Evolutionary conservation across 2,888 invertebrate species (phyloP), one percentile per base, ranked within the genome.

Genomic region (Ceriagrion tenellum): DNA sequence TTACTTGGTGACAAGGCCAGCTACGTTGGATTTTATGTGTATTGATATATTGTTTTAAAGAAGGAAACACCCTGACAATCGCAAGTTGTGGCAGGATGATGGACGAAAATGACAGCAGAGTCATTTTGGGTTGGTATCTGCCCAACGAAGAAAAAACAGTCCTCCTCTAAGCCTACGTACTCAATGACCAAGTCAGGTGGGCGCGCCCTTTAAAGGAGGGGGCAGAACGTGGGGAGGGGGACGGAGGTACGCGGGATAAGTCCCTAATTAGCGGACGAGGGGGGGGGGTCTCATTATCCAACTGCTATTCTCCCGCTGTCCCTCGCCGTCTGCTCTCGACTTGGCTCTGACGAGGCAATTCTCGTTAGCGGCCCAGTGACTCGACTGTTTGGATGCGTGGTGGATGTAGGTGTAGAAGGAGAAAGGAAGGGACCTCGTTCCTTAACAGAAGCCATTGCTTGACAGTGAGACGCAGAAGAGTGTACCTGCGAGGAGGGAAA

Each of bases 221-320:
- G 10, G 69, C 30, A 3, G 13, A 13, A 35, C 13, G 81, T 13
- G 81, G 3, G 13, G n/a, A n/a, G n/a, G n/a, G n/a, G n/a, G n/a
- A n/a, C n/a, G n/a, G n/a, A n/a, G n/a, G n/a, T n/a, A n/a, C n/a
- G n/a, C n/a, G n/a, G 81, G 81, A 81, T 81, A 81, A 35, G 81
- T 2, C 81, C 81, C 35, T 81, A 81, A 81, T 81, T 81, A 81
- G 81, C 81, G 35, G 81, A 18, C 81, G 3, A 69, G 35, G 81
- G 81, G 81, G 81, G 81, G n/a, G 81, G n/a, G 81, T 35, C 81
- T 81, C 81, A 81, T 81, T 81, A 81, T 81, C 81, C 81, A 18
- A 81, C 81, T 1, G 18, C 35, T 35, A n/a, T 26, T 23, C 47
- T 47, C 47, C 47, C 47, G 47, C 47, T 47, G 47, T 47, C 16